phyloP scores from a whole-genome alignment of 2,113 vertebrate species.

The Semnornis frantzii region DNA sequence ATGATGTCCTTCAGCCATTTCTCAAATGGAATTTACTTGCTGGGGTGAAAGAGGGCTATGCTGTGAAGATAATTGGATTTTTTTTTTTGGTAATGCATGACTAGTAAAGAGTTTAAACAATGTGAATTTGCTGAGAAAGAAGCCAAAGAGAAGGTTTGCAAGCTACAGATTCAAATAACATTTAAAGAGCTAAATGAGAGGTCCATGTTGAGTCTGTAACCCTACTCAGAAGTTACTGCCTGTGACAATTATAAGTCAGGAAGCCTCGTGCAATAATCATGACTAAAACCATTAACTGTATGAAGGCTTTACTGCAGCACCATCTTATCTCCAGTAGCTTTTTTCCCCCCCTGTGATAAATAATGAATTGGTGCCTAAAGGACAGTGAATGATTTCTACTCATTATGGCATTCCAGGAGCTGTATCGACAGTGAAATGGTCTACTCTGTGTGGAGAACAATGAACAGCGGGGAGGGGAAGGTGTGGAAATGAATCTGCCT shows the following conservation, averaged over 20 bases:
- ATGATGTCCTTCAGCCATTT: background rate
- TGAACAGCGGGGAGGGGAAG: background rate
- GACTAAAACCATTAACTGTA: conserved; percentile 29
- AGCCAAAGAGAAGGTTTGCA: background rate
- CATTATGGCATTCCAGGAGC: conserved; percentile 2
- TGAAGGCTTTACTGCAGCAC: background rate
- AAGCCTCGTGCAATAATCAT: conserved; percentile 9
- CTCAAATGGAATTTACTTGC: background rate
- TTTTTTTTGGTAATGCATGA: background rate
- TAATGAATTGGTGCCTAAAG: conserved; percentile 7
- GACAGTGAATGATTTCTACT: conserved; percentile 9
- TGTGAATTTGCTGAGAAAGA: background rate
- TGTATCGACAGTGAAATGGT: background rate
- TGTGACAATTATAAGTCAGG: background rate
- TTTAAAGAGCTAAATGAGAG: background rate
- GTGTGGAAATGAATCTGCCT: background rate
- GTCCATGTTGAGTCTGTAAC: background rate
- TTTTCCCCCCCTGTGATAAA: conserved; percentile 32
- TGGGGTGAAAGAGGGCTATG: background rate
- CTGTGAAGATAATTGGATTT: background rate
- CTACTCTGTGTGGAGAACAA: background rate
- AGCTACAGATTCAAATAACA: background rate
- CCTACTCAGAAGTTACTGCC: background rate
- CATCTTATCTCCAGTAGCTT: background rate
- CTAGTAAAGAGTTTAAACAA: background rate